Base-by-base conservation (phyloP, 2,888 invertebrate species). In the Acleris cristana region DNA sequence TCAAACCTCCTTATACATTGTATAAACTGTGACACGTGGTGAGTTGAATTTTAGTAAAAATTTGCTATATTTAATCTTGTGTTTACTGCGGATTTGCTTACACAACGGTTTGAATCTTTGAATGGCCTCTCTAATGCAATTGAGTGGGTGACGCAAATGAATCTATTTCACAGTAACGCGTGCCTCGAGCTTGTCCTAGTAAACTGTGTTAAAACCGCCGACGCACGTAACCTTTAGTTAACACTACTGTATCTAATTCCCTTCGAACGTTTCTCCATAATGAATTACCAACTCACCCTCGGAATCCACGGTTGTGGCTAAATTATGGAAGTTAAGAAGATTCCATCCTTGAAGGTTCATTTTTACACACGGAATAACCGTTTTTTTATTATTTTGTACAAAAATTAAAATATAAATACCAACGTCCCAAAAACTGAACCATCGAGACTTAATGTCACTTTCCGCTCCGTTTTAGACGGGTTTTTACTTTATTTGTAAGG, bases 121-220 rank as follows among this genome's bases (percentile, higher is more conserved):
- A 83, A 83, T 78, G 79, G 82, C 81, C 82, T 81, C 82, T 82
- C 79, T 82, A 83, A 83, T 85, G 82, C 81, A 82, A 85, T 83
- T 82, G 78, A 79, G 77, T 78, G 63, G 70, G 77, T 85, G 81
- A 84, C 82, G 83, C 80, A 81, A 79, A 83, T 77, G 70, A 82
- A 81, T 83, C 75, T 74, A 79, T 79, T 82, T 79, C 75, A 76
- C 73, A 53, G 62, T 61, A 64, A 60, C 61, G 65, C 69, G 66
- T 66, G 58, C 67, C 55, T 53, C 60, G 54, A 55, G 55, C 58
- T 49, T 63, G 53, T 58, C 48, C 44, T 48, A 58, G 58, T 45
- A 26, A 58, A 52, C 52, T 58, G 34, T 21, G 64, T 64, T 30
- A 58, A 60, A 60, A 53, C 44, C 30, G 48, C 45, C n/a, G 18